Conservation (phyloP, 2,888 invertebrate genomes). For the Aporophyla lueneburgensis region DNA sequence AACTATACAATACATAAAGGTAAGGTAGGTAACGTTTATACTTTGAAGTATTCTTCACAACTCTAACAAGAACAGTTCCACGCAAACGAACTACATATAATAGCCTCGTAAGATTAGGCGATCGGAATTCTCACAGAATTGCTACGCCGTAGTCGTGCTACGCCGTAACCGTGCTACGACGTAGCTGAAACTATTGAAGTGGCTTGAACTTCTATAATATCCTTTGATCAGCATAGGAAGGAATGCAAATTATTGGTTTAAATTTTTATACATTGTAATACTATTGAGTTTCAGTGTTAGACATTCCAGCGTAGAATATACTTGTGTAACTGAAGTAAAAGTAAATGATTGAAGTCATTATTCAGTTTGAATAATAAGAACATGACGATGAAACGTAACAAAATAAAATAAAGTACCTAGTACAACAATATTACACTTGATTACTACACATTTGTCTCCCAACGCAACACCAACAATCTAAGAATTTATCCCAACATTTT, state of each 20-base stretch:
- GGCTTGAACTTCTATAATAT: slow-evolving; percentile 13
- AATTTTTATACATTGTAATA: too few species aligned
- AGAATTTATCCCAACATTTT: slow-evolving; percentile 28
- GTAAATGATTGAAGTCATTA: not conserved
- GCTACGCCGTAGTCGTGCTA: slow-evolving; percentile 54
- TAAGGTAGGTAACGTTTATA: slow-evolving; percentile 6
- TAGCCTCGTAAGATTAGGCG: slow-evolving; percentile 38
- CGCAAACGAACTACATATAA: too few species aligned
- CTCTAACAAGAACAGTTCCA: slow-evolving; percentile 34
- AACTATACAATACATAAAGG: not conserved
- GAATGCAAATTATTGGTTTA: too few species aligned
- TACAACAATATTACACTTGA: too few species aligned
- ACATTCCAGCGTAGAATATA: not conserved
- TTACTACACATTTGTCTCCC: too few species aligned
- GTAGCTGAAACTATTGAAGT: slow-evolving; percentile 37
- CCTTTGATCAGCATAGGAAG: not conserved
- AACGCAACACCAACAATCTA: not conserved
- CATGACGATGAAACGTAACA: too few species aligned
- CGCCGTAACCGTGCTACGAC: slow-evolving; percentile 28
- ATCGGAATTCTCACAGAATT: slow-evolving; percentile 53
- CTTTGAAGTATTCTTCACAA: slow-evolving; percentile 13
- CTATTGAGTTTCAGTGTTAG: not conserved
- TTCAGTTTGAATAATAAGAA: too few species aligned
- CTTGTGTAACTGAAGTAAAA: not conserved
- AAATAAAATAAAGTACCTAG: too few species aligned